Evolutionary conservation across 2,113 vertebrate species (phyloP).

Genomic region (Mus spicilegus): DNA sequence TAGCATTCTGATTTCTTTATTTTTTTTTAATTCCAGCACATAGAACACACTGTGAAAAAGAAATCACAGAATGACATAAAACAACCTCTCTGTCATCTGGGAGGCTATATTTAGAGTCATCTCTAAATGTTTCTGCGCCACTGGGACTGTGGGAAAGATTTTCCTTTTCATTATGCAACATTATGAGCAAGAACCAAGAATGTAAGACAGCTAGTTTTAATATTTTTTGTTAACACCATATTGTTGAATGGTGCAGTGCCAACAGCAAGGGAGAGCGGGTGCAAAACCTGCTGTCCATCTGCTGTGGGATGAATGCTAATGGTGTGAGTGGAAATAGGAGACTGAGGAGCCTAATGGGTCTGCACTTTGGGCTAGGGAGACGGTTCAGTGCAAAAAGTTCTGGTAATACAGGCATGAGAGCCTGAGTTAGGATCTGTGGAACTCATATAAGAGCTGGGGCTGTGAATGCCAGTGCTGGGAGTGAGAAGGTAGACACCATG

Average conservation of each 20-base stretch:
- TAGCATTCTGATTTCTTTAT: slow-evolving; percentile 63
- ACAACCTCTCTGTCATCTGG: slow-evolving; percentile 68
- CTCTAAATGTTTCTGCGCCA: slow-evolving; percentile 66
- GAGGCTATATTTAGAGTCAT: slow-evolving; percentile 76
- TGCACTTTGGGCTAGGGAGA: background rate
- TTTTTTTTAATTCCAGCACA: slow-evolving; percentile 10
- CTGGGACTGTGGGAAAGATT: slow-evolving; percentile 60
- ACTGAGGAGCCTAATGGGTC: background rate
- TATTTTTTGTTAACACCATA: slow-evolving; percentile 78
- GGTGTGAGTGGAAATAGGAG: slow-evolving; percentile 63
- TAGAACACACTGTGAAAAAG: slow-evolving; percentile 74
- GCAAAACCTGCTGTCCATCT: slow-evolving; percentile 71
- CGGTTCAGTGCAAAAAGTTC: background rate
- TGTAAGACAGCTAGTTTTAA: slow-evolving; percentile 76
- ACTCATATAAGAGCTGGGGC: background rate
- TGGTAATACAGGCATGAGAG: too few species aligned
- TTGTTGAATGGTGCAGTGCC: slow-evolving; percentile 62
- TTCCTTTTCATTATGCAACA: slow-evolving; percentile 67
- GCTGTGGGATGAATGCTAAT: slow-evolving; percentile 65
- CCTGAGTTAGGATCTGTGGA: background rate
- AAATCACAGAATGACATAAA: slow-evolving; percentile 73
- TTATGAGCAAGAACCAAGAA: slow-evolving; percentile 66
- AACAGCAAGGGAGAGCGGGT: slow-evolving; percentile 41
- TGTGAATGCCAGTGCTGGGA: background rate
- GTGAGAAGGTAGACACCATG: background rate